Evolutionary conservation across 2,113 vertebrate species (phyloP).

Genomic region (Okapia johnstoni): DNA sequence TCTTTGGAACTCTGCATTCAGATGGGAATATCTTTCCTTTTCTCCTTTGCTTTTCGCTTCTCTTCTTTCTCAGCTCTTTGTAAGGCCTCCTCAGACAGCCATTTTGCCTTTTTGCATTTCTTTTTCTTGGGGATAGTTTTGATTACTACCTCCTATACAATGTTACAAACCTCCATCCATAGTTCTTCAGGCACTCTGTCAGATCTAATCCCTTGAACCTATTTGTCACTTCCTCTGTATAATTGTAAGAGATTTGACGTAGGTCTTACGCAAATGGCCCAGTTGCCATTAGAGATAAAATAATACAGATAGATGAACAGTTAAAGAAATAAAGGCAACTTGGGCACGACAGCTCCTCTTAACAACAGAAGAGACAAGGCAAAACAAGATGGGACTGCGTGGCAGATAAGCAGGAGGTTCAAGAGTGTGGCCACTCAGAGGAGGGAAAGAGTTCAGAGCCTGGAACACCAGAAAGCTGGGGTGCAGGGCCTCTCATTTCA

Average conservation of each 20-base stretch:
- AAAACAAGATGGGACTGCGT: background rate
- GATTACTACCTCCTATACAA: background rate
- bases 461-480: background rate
- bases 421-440: background rate
- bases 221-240: background rate
- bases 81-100: background rate
- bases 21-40: background rate
- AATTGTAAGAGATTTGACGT: background rate
- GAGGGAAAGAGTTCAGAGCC: background rate
- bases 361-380: background rate
- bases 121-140: background rate
- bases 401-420: background rate
- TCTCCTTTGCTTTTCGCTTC: background rate
- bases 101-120: background rate
- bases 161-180: background rate
- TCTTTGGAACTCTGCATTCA: background rate
- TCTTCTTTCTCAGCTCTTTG: background rate
- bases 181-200: background rate
- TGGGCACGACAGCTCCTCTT: background rate
- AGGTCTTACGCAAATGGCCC: background rate
- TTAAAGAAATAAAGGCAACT: background rate
- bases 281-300: background rate
- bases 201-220: background rate
- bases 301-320: background rate
- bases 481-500: background rate